These are phyloP conservation scores for Botia kubotai DNA, from an alignment of 2,797 vertebrate species.

Conservation along the genomic window DNA sequence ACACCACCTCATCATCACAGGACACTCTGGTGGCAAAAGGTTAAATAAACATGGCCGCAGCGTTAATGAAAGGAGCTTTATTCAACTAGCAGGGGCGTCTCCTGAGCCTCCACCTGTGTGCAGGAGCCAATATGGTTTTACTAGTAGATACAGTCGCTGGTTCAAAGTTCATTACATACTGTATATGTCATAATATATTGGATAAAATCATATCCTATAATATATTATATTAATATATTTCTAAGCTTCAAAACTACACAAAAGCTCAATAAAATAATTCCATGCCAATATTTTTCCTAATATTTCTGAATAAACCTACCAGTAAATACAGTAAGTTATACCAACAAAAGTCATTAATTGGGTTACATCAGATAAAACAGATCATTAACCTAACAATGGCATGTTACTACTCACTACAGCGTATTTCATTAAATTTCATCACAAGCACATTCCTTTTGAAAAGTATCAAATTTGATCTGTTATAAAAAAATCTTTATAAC, in stretches of 20 bases:
- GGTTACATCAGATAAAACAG: no score
- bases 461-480: background rate
- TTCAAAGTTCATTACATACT: background rate
- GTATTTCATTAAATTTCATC: background rate
- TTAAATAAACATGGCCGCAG: constrained; percentile 38
- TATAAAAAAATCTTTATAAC: background rate
- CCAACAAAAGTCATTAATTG: no score
- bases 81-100: background rate
- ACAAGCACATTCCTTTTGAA: background rate
- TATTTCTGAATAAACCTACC: no score
- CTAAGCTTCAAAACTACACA: no score
- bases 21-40: constrained; percentile 20
- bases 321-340: no score
- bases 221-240: no score
- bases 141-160: background rate
- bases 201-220: no score
- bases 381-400: no score
- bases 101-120: background rate
- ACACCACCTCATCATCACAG: constrained; percentile 45
- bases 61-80: constrained; percentile 42
- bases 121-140: background rate
- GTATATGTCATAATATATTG: background rate
- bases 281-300: no score
- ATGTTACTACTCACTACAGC: background rate
- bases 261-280: no score